phyloP scores from a whole-genome alignment of 2,888 invertebrate genomes.

The Watsonalla binaria region DNA sequence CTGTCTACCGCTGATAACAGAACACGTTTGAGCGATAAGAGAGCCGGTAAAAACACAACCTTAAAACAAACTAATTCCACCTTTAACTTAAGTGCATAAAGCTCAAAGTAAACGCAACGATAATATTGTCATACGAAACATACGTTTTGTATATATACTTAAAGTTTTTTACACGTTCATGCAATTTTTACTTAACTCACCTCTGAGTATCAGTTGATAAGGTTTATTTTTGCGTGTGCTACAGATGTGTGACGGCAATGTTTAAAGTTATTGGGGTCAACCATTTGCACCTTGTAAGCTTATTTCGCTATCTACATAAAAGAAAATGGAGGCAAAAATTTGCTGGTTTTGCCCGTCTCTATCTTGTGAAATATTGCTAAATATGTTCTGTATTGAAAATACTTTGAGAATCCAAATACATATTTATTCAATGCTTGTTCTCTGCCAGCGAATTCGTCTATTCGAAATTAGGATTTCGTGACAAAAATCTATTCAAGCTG shows the following conservation, averaged over 20 bases:
- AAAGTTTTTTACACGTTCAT: not conserved
- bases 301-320: constrained; percentile 58
- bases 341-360: too few relatives aligned
- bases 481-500: too few relatives aligned
- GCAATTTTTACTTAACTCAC: not conserved
- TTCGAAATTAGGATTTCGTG: too few relatives aligned
- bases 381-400: too few relatives aligned
- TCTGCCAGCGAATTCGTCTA: too few relatives aligned
- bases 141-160: not conserved
- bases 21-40: constrained; percentile 16
- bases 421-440: too few relatives aligned
- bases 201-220: constrained; percentile 6
- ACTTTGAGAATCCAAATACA: too few relatives aligned
- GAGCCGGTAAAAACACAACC: constrained; percentile 2
- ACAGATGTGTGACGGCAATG: constrained; percentile 6
- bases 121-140: not conserved
- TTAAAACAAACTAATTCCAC: constrained; percentile 9
- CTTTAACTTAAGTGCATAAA: constrained; percentile 7
- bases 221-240: constrained; percentile 15
- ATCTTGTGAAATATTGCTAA: not conserved
- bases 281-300: constrained; percentile 67
- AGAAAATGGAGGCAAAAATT: constrained; percentile 57
- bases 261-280: constrained; percentile 55
- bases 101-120: constrained; percentile 5
- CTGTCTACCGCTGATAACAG: constrained; percentile 25